Base-by-base conservation (phyloP, 2,888 invertebrate genomes). In the Anagyrus pseudococci region DNA sequence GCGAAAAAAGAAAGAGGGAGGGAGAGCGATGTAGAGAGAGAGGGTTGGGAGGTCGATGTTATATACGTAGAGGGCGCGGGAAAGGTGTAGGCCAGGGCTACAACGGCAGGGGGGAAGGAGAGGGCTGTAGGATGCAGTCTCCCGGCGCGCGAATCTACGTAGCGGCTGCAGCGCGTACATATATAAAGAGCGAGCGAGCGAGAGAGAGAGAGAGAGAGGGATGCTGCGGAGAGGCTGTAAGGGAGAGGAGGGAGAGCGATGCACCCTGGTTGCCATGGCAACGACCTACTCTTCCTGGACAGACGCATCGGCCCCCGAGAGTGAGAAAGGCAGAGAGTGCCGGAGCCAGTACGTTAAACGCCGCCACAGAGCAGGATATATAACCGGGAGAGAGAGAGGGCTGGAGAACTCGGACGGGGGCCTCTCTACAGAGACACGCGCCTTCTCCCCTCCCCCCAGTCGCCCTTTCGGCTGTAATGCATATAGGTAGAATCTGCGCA, bases 231-330 rank as follows among this genome's bases (percentile, higher is more conserved):
- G 67, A 67, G 68, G 62, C 57, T 48, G 66, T 47, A 23, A 57
- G 56, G 67, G 67, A 70, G 68, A 61, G 57, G 43, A 57, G 67
- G 69, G 73, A 71, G 70, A 73, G 72, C 73, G 75, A 77, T 77
- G 77, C 77, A 77, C 76, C 77, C 77, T 68, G 71, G 78, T 79
- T 74, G 70, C 77, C 77, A 77, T 78, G 75, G 78, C 72, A 76
- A 79, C 78, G 79, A 79, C 79, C 79, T 79, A 79, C 78, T 78
- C 77, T 77, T 78, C 79, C 79, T 77, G 78, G 78, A 76, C 73
- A 71, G 75, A 73, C 74, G 74, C 75, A 75, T 73, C 73, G 71
- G n/a, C n/a, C n/a, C n/a, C n/a, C n/a, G n/a, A n/a, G n/a, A n/a
- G n/a, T n/a, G n/a, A n/a, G n/a, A n/a, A n/a, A n/a, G n/a, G n/a